Base-by-base conservation (phyloP, 2,888 invertebrate genomes). In the Acanthosepion lycidas region DNA sequence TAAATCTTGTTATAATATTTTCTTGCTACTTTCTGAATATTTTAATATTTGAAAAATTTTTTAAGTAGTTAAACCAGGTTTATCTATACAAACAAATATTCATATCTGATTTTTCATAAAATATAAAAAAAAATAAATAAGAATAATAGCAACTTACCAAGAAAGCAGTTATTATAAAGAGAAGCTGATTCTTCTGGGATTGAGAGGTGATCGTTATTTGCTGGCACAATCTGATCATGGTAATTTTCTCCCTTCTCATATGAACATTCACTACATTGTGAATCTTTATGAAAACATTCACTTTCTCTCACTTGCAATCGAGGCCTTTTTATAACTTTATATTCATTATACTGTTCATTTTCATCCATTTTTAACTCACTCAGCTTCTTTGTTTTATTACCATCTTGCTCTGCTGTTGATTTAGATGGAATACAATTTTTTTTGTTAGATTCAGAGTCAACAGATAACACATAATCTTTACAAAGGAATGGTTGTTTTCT, bases 281-380 rank as follows among this genome's bases (percentile, higher is more conserved):
- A 15, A 78, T 78, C 78, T 8, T 78, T n/a, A 78, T 78, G n/a
- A 33, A 78, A 78, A n/a, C n/a, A 78, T n/a, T 33, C 18, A n/a
- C 33, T 33, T 78, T 78, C 78, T n/a, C 15, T 78, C 18, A 78
- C n/a, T 78, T 78, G 78, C n/a, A 78, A 78, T 78, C 78, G 78
- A n/a, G 78, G 78, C n/a, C 33, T 78, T 78, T 78, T 78, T n/a
- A 78, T 78, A 78, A 78, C 78, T n/a, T 78, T 78, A 78, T 78
- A 78, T 78, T 78, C 78, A 33, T 78, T 78, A 33, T 78, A 78
- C n/a, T 78, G 78, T 15, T 78, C 78, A 18, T 78, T n/a, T n/a
- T n/a, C 78, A n/a, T 28, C n/a, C 6, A 78, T 15, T 78, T n/a
- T 33, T n/a, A 78, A 33, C n/a, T 78, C n/a, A 33, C 33, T 33